Conservation (phyloP, 2,113 vertebrate species). For the Platycercus adscitus region DNA sequence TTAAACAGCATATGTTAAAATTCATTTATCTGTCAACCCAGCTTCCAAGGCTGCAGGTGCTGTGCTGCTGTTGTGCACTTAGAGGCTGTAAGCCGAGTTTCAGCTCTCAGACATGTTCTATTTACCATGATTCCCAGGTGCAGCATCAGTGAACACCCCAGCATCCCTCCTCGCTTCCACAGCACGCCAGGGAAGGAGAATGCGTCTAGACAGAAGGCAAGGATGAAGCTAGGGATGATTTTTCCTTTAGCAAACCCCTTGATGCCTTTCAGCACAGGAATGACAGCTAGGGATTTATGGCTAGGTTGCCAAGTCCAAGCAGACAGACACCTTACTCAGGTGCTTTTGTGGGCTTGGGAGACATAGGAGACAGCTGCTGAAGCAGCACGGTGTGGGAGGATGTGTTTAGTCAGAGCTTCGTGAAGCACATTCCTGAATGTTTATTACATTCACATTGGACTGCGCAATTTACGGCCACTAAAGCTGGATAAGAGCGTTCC, state of each 20-base stretch:
- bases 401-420: background rate
- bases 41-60: constrained; percentile 1
- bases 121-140: constrained; percentile 3
- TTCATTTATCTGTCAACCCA: constrained; percentile 6
- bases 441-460: background rate
- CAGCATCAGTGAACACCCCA: background rate
- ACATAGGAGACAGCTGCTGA: background rate
- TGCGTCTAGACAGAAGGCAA: constrained; percentile 4
- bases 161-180: background rate
- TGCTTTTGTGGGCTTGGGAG: background rate
- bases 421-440: background rate
- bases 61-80: background rate
- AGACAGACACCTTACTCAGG: constrained; percentile 1
- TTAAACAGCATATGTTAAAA: background rate
- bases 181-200: background rate
- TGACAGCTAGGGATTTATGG: constrained; percentile 26
- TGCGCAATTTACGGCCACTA: background rate
- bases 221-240: background rate
- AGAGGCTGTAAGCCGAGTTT: background rate
- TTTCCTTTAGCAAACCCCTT: constrained; percentile 6
- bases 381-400: background rate
- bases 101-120: constrained; percentile 27
- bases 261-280: constrained; percentile 23
- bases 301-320: background rate
- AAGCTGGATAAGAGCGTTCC: background rate